Evolutionary conservation across 2,797 vertebrate species (phyloP).

Genomic region (Muscicapa striata): DNA sequence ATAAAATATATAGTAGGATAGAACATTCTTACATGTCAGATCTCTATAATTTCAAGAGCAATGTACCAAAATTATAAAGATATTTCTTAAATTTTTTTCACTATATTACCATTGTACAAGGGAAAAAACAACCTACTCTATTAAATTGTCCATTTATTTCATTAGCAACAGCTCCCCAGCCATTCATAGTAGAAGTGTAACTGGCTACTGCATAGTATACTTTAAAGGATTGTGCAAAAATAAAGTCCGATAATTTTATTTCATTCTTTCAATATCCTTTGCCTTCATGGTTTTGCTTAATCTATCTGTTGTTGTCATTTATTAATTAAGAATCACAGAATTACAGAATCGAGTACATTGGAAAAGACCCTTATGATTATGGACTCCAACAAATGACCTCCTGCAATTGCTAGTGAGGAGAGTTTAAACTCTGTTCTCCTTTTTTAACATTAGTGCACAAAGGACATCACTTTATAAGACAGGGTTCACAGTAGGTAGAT

Average conservation of each 20-base stretch:
- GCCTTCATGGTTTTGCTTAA: not conserved
- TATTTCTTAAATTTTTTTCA: not conserved
- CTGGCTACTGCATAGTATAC: not conserved
- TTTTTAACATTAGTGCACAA: not conserved
- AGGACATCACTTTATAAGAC: not conserved
- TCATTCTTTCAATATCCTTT: not conserved
- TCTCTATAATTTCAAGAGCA: not conserved
- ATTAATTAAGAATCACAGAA: not conserved
- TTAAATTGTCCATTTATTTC: not conserved
- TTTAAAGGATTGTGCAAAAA: not conserved
- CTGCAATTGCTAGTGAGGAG: not conserved
- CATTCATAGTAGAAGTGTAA: not conserved
- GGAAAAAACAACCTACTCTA: not conserved
- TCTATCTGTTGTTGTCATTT: not conserved
- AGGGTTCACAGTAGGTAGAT: not conserved
- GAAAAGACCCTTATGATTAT: not conserved
- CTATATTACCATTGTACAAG: not conserved
- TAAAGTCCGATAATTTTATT: not conserved
- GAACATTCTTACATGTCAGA: not conserved
- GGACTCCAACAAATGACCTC: not conserved
- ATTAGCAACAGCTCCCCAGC: not conserved
- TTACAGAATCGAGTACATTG: not conserved
- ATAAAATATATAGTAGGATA: not conserved
- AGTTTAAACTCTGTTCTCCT: not conserved
- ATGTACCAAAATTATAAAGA: not conserved